phyloP scores from a whole-genome alignment of 2,797 vertebrate species.

The Neosilurus hyrtlii region DNA sequence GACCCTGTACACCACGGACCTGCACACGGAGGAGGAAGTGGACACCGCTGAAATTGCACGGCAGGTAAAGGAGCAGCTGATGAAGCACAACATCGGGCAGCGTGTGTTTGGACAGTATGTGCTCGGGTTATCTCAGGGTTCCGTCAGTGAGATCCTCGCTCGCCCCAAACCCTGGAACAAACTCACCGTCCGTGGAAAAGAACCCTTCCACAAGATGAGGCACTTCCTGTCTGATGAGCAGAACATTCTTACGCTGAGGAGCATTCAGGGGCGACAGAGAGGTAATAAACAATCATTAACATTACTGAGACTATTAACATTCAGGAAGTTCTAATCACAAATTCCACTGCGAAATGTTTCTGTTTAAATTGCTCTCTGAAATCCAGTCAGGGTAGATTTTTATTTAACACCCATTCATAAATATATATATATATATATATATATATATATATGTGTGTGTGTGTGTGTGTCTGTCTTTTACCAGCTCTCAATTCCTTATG shows the following conservation, averaged over 20 bases:
- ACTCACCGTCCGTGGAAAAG: slow-evolving; percentile 87
- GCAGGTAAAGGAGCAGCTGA: slow-evolving; percentile 89
- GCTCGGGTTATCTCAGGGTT: slow-evolving; percentile 86
- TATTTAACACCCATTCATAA: too few species aligned
- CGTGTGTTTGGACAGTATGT: slow-evolving; percentile 89
- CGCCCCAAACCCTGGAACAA: slow-evolving; percentile 91
- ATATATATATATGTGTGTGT: too few species aligned
- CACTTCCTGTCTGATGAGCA: slow-evolving; percentile 90
- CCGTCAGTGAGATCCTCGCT: slow-evolving; percentile 88
- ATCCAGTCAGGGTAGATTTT: not conserved
- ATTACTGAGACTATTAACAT: not conserved
- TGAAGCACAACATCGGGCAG: slow-evolving; percentile 93
- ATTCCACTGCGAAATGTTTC: not conserved
- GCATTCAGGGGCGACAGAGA: slow-evolving; percentile 89
- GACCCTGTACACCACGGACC: slow-evolving; percentile 84
- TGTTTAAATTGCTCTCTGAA: not conserved
- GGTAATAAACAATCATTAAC: slow-evolving; percentile 61
- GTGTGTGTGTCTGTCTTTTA: not conserved
- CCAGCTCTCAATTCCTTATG: not conserved
- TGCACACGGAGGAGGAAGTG: slow-evolving; percentile 77
- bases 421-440: not conserved
- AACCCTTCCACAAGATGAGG: slow-evolving; percentile 92
- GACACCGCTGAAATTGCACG: slow-evolving; percentile 88
- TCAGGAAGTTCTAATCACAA: not conserved
- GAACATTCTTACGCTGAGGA: slow-evolving; percentile 87